phyloP scores from a whole-genome alignment of 2,888 invertebrate species.

The Lasioglossum figueresi region DNA sequence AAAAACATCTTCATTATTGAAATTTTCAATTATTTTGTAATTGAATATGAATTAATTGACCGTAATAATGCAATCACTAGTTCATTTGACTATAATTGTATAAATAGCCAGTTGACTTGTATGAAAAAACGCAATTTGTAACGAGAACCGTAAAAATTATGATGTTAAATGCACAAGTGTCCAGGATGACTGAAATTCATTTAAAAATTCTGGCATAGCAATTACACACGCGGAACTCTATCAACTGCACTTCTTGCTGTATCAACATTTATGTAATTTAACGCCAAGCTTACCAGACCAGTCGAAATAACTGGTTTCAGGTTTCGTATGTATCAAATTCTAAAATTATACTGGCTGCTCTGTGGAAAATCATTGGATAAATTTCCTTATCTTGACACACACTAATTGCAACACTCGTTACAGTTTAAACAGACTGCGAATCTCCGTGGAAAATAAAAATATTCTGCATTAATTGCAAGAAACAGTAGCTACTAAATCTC shows the following conservation, averaged over 20 bases:
- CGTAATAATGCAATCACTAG: too few species aligned
- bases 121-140: background rate
- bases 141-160: background rate
- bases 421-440: background rate
- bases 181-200: background rate
- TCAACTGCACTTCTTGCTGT: background rate
- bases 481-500: background rate
- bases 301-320: background rate
- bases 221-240: background rate
- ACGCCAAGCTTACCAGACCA: background rate
- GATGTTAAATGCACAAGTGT: background rate
- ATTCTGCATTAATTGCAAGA: background rate
- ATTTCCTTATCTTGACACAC: background rate
- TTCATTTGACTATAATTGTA: too few species aligned
- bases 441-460: background rate
- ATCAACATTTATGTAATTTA: constrained; percentile 1
- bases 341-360: background rate
- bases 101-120: too few species aligned
- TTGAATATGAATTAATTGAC: too few species aligned
- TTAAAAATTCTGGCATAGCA: background rate
- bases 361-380: background rate
- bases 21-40: background rate
- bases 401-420: background rate
- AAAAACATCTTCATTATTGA: background rate
- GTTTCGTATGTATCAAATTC: background rate